Percentiles rank a stretch among this genome's conserved stretches.
These are phyloP conservation scores for Xiphias gladius DNA, from an alignment of 2,113 vertebrate species.

Conservation along the genomic window DNA sequence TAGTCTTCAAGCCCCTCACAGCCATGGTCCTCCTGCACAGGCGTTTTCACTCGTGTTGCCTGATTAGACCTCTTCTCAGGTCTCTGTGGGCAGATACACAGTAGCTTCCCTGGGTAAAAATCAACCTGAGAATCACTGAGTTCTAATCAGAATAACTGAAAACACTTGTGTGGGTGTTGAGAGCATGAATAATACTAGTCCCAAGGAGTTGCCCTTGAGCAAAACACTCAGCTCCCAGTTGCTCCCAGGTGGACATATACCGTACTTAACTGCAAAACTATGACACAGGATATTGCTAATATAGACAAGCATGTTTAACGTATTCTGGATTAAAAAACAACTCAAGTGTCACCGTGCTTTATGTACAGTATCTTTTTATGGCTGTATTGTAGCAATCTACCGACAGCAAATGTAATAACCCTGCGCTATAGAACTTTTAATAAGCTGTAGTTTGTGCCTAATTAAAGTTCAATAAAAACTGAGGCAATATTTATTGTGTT, in stretches of 20 bases:
- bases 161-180: neutral
- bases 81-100: constrained; percentile 1
- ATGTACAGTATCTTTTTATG: neutral
- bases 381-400: neutral
- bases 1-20: too few species aligned
- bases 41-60: too few species aligned
- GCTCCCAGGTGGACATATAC: too few species aligned
- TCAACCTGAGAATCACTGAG: neutral
- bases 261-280: too few species aligned
- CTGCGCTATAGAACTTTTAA: neutral
- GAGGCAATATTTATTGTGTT: neutral
- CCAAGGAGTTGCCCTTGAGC: neutral
- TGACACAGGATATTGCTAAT: too few species aligned
- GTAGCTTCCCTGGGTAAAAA: neutral
- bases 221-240: neutral
- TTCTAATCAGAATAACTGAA: neutral
- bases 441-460: neutral
- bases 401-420: neutral
- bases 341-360: too few species aligned
- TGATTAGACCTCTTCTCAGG: neutral
- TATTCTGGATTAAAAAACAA: too few species aligned
- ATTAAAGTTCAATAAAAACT: neutral
- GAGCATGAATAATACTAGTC: constrained; percentile 10
- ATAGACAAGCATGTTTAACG: neutral
- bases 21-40: neutral